A percentile compares a stretch with the other conserved stretches of the same genome.
phyloP scores from a whole-genome alignment of 2,113 vertebrate genomes.

The Machaerirhynchus nigripectus region DNA sequence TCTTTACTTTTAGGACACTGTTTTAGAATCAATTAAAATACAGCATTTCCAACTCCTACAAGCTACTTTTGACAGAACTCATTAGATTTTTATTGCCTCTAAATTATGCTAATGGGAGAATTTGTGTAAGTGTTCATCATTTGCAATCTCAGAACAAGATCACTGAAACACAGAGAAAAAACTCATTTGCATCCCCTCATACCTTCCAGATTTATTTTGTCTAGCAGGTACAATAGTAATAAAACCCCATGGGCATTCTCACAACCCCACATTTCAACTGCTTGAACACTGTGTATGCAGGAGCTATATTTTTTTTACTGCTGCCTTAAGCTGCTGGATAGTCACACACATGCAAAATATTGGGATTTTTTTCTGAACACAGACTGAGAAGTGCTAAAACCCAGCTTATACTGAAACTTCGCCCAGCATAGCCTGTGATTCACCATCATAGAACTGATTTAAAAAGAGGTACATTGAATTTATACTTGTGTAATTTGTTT shows the following conservation, averaged over 20 bases:
- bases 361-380: neutral
- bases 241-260: neutral
- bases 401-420: neutral
- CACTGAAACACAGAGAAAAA: neutral
- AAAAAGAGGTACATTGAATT: neutral
- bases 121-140: neutral
- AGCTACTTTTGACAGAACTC: neutral
- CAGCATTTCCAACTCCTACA: neutral
- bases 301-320: neutral
- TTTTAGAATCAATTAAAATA: neutral
- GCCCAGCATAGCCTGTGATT: neutral
- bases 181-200: neutral
- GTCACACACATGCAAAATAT: neutral
- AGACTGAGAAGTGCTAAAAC: neutral
- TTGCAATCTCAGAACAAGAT: neutral
- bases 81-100: neutral
- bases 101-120: neutral
- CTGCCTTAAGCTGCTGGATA: neutral
- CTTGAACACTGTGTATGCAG: neutral
- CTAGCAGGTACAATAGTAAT: neutral
- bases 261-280: neutral
- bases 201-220: neutral
- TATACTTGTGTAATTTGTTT: neutral
- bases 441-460: neutral
- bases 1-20: neutral